phyloP scores from a whole-genome alignment of 2,888 invertebrate genomes.

The Philopedon plagiatum region DNA sequence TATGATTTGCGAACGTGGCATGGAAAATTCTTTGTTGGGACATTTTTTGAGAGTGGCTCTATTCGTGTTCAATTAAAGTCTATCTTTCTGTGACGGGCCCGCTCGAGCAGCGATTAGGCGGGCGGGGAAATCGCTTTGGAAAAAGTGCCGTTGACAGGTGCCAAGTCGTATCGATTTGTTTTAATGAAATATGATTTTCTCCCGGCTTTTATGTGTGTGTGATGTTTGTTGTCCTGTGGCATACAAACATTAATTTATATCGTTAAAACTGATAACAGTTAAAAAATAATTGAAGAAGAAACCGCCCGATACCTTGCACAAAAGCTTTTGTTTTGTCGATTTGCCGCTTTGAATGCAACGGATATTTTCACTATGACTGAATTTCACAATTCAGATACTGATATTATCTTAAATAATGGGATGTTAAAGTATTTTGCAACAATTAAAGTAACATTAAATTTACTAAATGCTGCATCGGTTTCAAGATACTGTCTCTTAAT shows the following conservation, averaged over 20 bases:
- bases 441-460: no score
- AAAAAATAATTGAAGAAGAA: not conserved
- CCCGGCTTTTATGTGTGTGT: slow-evolving; percentile 29
- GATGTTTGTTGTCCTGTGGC: slow-evolving; percentile 30
- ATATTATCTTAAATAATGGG: no score
- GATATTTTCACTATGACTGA: no score
- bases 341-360: not conserved
- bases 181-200: slow-evolving; percentile 52
- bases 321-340: not conserved
- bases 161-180: slow-evolving; percentile 50
- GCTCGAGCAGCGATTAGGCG: slow-evolving; percentile 46
- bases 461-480: no score
- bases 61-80: slow-evolving; percentile 59
- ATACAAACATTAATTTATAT: slow-evolving; percentile 23
- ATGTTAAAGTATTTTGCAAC: no score
- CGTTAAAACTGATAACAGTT: slow-evolving; percentile 18
- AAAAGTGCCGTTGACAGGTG: slow-evolving; percentile 53
- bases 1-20: slow-evolving; percentile 34
- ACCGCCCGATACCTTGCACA: no score
- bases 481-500: no score
- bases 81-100: slow-evolving; percentile 52
- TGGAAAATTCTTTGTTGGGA: slow-evolving; percentile 37
- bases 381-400: no score
- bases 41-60: slow-evolving; percentile 55
- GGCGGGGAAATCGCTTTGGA: slow-evolving; percentile 47